Base-by-base conservation (phyloP, 2,113 vertebrate genomes). In the Glaucidium brasilianum region DNA sequence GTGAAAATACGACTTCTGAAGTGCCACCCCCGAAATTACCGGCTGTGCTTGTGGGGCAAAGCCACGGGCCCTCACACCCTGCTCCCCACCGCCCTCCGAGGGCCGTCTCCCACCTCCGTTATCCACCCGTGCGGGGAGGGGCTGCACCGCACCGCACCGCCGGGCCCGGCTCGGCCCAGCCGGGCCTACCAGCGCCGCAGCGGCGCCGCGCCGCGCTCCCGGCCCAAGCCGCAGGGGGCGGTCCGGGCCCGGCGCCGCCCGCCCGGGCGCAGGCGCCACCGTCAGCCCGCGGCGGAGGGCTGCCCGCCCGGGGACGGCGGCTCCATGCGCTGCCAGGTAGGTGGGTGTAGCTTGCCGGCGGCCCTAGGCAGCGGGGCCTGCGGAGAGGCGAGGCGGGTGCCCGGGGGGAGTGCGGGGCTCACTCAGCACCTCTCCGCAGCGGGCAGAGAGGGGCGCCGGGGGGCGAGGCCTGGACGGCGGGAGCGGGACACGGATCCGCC, bases 301-400 rank as follows among this genome's bases (percentile, higher is more conserved):
- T 2, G 20, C 5, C 35, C 17, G 84, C 18, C 16, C 13, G 37
- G 20, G 45, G 20, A 27, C 49, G 52, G 85, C 23, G 81, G 62
- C 60, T 60, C 77, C 32, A 97, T 97, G 96, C 20, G 21, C 85
- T 96, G 96, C 85, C 84, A 96, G 96, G 97, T 96, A 96, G 96
- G 97, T 96, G 85, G n/a, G 82, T 86, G 21, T 18, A 9, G 15
- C 9, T 5, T 26, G 12, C 35, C 17, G 32, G 19, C 22, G 7
- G 3, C 18, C 15, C 17, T 2, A 3, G 10, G 16, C 29, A 35
- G 4, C 3, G 8, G 37, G 59, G 19, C 6, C 4, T 15, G 35
- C 43, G 6, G 35, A 1, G 27, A 32, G 39, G 43, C 8, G 11
- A 27, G 27, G 23, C 37, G 26, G 45, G 10, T 29, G 30, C 11